Percentiles rank a stretch among this genome's conserved stretches.
Conservation (phyloP, 2,888 invertebrate species). For the Amiota minor region DNA sequence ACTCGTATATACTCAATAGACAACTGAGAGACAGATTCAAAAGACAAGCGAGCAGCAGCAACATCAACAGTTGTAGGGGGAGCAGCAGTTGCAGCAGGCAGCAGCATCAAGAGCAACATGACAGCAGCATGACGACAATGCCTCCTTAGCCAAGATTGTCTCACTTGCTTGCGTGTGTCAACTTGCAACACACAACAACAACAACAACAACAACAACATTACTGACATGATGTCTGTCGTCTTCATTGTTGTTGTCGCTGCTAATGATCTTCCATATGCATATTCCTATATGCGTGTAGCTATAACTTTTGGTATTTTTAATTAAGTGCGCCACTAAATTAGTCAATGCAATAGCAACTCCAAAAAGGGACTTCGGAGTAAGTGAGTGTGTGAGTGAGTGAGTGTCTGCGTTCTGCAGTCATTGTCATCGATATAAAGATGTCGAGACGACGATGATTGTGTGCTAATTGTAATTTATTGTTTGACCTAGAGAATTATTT, state of each 20-base stretch:
- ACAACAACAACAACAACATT: slow-evolving; percentile 29
- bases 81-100: not conserved
- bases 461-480: slow-evolving; percentile 52
- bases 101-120: slow-evolving; percentile 38
- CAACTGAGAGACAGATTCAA: slow-evolving; percentile 15
- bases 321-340: slow-evolving; percentile 68
- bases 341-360: slow-evolving; percentile 43
- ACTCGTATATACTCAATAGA: slow-evolving; percentile 4
- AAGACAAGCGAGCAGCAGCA: slow-evolving; percentile 12
- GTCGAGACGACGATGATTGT: slow-evolving; percentile 2
- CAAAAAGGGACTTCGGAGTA: not conserved
- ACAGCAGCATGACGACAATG: slow-evolving; percentile 33
- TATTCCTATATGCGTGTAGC: slow-evolving; percentile 34
- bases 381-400: too few species aligned
- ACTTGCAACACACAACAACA: slow-evolving; percentile 9
- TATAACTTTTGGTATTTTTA: slow-evolving; percentile 52
- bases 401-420: not conserved
- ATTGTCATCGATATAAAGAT: too few species aligned
- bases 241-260: not conserved
- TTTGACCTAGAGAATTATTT: slow-evolving; percentile 63
- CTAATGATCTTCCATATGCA: slow-evolving; percentile 44
- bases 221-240: slow-evolving; percentile 43
- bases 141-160: slow-evolving; percentile 31
- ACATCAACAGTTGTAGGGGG: not conserved
- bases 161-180: slow-evolving; percentile 45